Percentiles rank a stretch among this genome's conserved stretches.
Conservation (phyloP, 2,113 vertebrate species). For the Picathartes gymnocephalus region DNA sequence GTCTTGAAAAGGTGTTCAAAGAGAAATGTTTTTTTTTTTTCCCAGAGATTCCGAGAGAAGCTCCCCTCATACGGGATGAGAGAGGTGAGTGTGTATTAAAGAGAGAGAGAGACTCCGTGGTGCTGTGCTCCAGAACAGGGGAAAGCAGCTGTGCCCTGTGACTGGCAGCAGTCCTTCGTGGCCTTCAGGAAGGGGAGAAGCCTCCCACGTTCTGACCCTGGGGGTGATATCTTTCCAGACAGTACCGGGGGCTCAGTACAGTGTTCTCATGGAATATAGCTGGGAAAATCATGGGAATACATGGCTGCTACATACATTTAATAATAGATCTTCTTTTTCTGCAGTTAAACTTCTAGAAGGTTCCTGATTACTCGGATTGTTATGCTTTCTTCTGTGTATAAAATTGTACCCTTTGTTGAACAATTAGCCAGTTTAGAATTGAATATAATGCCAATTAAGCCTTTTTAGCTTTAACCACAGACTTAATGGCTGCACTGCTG, state of each 20-base stretch:
- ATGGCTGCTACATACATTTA: background rate
- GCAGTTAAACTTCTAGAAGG: background rate
- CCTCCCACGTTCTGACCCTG: background rate
- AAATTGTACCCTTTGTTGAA: background rate
- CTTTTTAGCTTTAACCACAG: background rate
- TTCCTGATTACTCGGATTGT: background rate
- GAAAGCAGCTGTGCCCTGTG: background rate
- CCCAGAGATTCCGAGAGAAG: slow-evolving; percentile 89
- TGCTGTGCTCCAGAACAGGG: background rate
- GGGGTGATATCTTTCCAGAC: background rate
- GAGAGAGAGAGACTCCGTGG: background rate
- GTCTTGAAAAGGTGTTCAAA: background rate
- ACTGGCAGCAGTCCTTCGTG: background rate
- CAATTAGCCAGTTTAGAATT: background rate
- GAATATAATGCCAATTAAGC: background rate
- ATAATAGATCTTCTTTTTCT: background rate
- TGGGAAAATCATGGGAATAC: background rate
- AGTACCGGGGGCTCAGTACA: background rate
- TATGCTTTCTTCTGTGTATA: background rate
- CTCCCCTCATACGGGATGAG: slow-evolving; percentile 88
- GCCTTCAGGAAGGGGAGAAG: background rate
- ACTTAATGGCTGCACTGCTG: background rate
- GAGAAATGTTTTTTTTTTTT: background rate
- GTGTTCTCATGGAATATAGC: rapidly evolving
- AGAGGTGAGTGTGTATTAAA: slow-evolving; percentile 72